Evolutionary conservation across 2,888 invertebrate genomes (phyloP).

Genomic region (Liopterus haemorrhoidalis): DNA sequence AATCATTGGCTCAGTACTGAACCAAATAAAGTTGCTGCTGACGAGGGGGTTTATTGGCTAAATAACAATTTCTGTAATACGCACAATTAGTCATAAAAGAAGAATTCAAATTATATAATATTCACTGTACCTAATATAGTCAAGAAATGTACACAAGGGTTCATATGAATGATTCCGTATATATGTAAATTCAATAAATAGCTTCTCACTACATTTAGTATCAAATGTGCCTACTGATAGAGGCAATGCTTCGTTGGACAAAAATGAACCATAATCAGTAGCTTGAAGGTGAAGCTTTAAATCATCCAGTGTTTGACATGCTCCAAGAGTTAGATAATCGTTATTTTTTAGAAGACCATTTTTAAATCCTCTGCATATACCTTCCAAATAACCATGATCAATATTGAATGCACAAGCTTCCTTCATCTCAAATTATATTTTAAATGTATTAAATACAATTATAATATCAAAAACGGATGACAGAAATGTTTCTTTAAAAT

Average conservation of each 20-base stretch:
- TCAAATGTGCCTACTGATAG: slow-evolving; percentile 96
- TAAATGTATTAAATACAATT: no score
- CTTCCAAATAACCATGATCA: slow-evolving; percentile 96
- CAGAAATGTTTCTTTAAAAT: no score
- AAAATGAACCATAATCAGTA: slow-evolving; percentile 97
- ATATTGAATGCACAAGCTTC: slow-evolving; percentile 93
- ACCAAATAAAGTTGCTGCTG: no score
- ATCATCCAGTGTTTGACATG: slow-evolving; percentile 99
- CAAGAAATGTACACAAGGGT: slow-evolving; percentile 93
- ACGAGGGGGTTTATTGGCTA: no score
- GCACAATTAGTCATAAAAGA: no score
- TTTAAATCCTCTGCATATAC: slow-evolving; percentile 96
- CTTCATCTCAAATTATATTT: no score
- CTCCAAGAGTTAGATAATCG: slow-evolving; percentile 97
- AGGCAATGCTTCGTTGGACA: slow-evolving; percentile 99
- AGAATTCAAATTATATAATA: no score
- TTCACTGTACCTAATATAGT: slow-evolving; percentile 99
- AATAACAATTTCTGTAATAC: no score
- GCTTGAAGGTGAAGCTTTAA: slow-evolving; percentile 97
- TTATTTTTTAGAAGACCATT: slow-evolving; percentile 94
- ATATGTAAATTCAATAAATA: slow-evolving; percentile 98
- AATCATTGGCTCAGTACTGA: no score
- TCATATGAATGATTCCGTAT: slow-evolving; percentile 96
- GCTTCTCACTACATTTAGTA: slow-evolving; percentile 95
- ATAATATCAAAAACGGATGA: no score